Evolutionary conservation across 2,113 vertebrate species (phyloP).

Genomic region (Diphyllodes magnificus): DNA sequence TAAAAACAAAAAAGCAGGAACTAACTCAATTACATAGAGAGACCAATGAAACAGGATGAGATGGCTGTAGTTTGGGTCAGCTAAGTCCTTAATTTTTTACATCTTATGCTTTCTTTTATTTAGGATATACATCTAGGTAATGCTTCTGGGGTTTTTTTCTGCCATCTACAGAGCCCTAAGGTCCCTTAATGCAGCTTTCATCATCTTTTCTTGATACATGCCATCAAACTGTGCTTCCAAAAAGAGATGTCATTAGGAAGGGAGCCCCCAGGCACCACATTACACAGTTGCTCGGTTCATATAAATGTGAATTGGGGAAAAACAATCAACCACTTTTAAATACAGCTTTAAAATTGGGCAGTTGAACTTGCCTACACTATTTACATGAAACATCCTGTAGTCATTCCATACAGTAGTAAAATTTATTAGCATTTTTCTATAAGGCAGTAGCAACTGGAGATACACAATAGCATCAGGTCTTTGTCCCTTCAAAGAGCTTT

Average conservation of each 20-base stretch:
- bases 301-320: neutral
- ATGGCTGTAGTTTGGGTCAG: neutral
- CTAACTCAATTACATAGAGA: neutral
- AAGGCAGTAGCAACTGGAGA: neutral
- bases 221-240: neutral
- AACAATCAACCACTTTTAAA: constrained; percentile 2
- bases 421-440: neutral
- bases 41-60: neutral
- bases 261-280: neutral
- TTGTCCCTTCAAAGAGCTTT: neutral
- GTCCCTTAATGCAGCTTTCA: neutral
- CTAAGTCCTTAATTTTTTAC: neutral
- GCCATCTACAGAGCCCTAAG: neutral
- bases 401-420: neutral
- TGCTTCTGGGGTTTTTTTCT: neutral
- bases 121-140: neutral
- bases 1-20: neutral
- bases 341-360: neutral
- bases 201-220: neutral
- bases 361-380: neutral
- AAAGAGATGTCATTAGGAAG: neutral
- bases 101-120: neutral
- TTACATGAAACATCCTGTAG: neutral
- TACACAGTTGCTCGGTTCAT: constrained; percentile 7
- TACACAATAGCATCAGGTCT: neutral